These are phyloP conservation scores for Periplaneta americana DNA, from an alignment of 1,140 invertebrate species.

Conservation along the genomic window DNA sequence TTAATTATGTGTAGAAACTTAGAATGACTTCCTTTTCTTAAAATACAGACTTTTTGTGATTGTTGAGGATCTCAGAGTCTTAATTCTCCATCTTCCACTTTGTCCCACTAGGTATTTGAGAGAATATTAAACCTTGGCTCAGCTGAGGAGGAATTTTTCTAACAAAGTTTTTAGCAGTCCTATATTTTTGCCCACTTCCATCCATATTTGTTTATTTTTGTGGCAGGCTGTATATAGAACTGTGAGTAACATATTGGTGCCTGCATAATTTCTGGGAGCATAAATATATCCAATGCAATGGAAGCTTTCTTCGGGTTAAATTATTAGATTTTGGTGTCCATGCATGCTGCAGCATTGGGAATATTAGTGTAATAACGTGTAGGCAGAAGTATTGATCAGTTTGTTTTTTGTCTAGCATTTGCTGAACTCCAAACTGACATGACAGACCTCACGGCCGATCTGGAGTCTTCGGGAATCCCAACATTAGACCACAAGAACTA, in stretches of 20 bases:
- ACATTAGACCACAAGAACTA: conserved; percentile 94
- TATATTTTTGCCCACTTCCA: too few relatives aligned
- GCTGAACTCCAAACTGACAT: conserved; percentile 99
- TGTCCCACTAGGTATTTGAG: too few relatives aligned
- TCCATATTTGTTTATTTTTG: too few relatives aligned
- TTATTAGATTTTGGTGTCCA: background rate
- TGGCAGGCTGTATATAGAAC: background rate
- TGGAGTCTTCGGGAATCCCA: conserved; percentile 93
- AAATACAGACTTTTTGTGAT: too few relatives aligned
- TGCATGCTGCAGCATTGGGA: background rate
- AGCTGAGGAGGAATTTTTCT: too few relatives aligned
- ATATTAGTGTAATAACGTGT: background rate
- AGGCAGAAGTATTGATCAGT: background rate
- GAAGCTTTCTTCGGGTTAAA: background rate
- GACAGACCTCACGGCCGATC: conserved; percentile 93
- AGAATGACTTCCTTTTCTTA: too few relatives aligned
- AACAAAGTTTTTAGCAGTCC: too few relatives aligned
- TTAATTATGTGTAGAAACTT: too few relatives aligned
- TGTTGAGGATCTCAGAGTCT: too few relatives aligned
- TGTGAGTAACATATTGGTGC: background rate
- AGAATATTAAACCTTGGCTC: too few relatives aligned
- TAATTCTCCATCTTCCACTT: too few relatives aligned
- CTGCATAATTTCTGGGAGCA: background rate
- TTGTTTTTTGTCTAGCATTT: conserved; percentile 67
- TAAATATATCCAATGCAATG: background rate